Evolutionary conservation across 2,888 invertebrate genomes (phyloP).

Genomic region (Drosophila nigricruria): DNA sequence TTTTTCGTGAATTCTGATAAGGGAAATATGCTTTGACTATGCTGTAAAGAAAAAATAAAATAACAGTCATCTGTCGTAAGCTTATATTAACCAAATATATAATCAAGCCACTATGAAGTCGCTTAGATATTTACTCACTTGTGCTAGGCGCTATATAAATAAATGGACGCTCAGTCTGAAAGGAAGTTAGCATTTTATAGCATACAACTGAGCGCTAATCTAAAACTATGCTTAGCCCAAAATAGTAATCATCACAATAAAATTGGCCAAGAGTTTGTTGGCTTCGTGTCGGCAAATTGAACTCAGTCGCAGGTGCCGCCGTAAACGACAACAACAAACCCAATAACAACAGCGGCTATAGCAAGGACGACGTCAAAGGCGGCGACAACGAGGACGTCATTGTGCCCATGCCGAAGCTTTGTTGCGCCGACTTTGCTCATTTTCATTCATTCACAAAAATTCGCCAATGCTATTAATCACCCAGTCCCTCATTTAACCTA

Average conservation of each 20-base stretch:
- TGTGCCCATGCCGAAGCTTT: constrained; percentile 55
- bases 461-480: constrained; percentile 69
- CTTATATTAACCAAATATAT: constrained; percentile 14
- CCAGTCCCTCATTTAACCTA: constrained; percentile 5
- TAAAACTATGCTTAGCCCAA: constrained; percentile 42
- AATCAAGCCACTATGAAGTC: constrained; percentile 13
- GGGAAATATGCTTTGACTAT: neutral
- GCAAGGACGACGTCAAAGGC: constrained; percentile 45
- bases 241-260: constrained; percentile 63
- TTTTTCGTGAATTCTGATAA: neutral
- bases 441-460: constrained; percentile 69
- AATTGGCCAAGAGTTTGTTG: constrained; percentile 39
- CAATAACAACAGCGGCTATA: neutral
- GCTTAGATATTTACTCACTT: constrained; percentile 19
- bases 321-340: constrained; percentile 12
- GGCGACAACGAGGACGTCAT: constrained; percentile 68
- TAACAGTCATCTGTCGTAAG: neutral
- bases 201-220: constrained; percentile 64
- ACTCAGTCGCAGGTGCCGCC: constrained; percentile 68
- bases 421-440: constrained; percentile 39
- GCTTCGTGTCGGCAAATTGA: constrained; percentile 28
- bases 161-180: constrained; percentile 3
- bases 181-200: constrained; percentile 59
- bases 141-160: constrained; percentile 11
- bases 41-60: neutral